phyloP scores from a whole-genome alignment of 2,888 invertebrate species.

The Drosophila formosana region DNA sequence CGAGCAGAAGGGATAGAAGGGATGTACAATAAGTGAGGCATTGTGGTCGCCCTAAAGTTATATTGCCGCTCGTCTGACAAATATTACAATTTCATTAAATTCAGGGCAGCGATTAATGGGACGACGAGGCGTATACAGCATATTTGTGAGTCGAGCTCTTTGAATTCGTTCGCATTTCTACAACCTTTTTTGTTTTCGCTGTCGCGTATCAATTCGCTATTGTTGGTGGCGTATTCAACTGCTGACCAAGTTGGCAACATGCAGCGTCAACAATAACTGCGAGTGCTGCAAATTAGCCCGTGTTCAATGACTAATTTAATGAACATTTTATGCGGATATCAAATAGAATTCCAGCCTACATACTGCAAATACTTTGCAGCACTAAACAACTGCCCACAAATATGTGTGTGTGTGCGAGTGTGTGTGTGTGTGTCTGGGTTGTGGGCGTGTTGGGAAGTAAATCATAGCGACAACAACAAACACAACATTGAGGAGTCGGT shows the following conservation, averaged over 20 bases:
- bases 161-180: background rate
- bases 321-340: conserved; percentile 58
- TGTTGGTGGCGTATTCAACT: conserved; percentile 3
- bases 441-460: conserved; percentile 53
- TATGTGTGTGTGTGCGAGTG: background rate
- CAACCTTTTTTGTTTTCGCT: background rate
- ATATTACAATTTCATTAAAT: background rate
- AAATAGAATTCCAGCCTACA: conserved; percentile 39
- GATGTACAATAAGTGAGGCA: background rate
- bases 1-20: background rate
- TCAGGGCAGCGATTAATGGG: background rate
- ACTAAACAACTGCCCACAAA: conserved; percentile 37
- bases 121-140: background rate
- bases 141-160: background rate
- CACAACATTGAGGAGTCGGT: conserved; percentile 42
- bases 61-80: background rate
- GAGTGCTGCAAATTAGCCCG: conserved; percentile 59
- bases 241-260: conserved; percentile 27
- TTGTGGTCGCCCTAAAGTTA: too few species aligned
- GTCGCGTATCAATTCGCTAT: background rate
- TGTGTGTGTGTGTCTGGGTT: conserved; percentile 36
- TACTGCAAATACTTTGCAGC: conserved; percentile 16
- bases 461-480: conserved; percentile 52
- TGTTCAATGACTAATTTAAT: conserved; percentile 75
- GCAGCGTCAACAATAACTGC: conserved; percentile 52